Base-by-base conservation (phyloP, 2,888 invertebrate species). In the Acanthopleura granulata region DNA sequence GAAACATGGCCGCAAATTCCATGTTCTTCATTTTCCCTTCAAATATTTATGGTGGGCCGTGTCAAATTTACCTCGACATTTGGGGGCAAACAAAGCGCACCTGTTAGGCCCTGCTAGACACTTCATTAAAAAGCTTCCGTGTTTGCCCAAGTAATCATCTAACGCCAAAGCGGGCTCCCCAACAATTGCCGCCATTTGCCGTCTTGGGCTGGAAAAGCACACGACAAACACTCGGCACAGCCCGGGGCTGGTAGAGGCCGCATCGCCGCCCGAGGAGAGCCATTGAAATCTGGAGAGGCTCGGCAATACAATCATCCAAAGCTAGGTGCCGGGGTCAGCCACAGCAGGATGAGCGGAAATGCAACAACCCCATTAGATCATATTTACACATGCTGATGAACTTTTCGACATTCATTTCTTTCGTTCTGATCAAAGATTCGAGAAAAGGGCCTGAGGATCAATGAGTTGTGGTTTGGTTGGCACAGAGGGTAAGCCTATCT, bases 341-440 rank as follows among this genome's bases (percentile, higher is more conserved):
- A 22, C 66, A 66, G 27, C 25, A 25, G 25, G 22, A 66, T 66
- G 66, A 66, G 18, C 66, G 25, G 27, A 22, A 66, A 66, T 66
- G 27, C 66, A 66, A 66, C 66, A 66, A 16, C 66, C 29, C 66
- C 29, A 66, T 66, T 66, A 66, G 66, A 66, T 27, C 66, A 66
- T 66, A 66, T 66, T 66, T 66, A 66, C 66, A 22, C 66, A 66
- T 66, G 66, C 66, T 66, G 66, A 66, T 66, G 66, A 66, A 66
- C 22, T 57, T n/a, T 57, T 22, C 22, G 66, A 66, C 22, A 18
- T 57, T 57, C 57, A n/a, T n/a, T 57, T 22, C 57, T 57, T 57
- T 57, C 57, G 6, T 12, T 57, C 57, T 22, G 18, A 57, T 57
- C 40, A 40, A 40, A 40, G 40, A 40, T 40, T 40, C 40, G 40